Evolutionary conservation across 2,113 vertebrate species (phyloP).

Genomic region (Sinocyclocheilus grahami): DNA sequence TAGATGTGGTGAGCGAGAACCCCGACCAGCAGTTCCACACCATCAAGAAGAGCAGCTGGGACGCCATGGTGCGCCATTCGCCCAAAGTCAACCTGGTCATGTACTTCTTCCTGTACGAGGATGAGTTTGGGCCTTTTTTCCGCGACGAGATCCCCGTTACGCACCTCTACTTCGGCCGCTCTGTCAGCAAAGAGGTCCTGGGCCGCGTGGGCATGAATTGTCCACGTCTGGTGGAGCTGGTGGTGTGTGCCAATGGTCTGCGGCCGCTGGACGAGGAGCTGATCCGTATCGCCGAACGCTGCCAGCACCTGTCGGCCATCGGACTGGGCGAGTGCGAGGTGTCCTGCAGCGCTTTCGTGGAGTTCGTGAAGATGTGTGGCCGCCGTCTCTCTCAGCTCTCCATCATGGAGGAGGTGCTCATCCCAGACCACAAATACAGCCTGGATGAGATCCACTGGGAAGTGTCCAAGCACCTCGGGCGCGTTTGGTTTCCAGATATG

Average conservation of each 20-base stretch:
- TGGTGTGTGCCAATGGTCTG: constrained; percentile 56
- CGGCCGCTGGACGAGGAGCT: constrained; percentile 95
- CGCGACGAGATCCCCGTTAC: constrained; percentile 93
- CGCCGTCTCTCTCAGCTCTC: constrained; percentile 92
- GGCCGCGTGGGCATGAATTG: constrained; percentile 95
- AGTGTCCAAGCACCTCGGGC: constrained; percentile 95
- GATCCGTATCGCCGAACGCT: constrained; percentile 93
- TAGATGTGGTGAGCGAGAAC: constrained; percentile 95
- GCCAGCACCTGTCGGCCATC: constrained; percentile 91
- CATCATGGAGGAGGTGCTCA: constrained; percentile 97
- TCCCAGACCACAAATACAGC: constrained; percentile 93
- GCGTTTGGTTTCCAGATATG: constrained; percentile 72
- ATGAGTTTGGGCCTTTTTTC: constrained; percentile 93
- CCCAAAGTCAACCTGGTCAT: constrained; percentile 97
- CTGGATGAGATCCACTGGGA: constrained; percentile 98
- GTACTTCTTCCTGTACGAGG: constrained; percentile 98
- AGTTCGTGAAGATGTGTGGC: constrained; percentile 97
- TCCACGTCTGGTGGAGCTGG: constrained; percentile 92
- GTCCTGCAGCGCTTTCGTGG: constrained; percentile 96
- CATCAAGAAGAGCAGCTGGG: constrained; percentile 98
- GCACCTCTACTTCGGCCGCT: constrained; percentile 95
- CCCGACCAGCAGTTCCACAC: constrained; percentile 93
- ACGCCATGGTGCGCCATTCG: constrained; percentile 93
- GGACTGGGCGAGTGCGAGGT: constrained; percentile 97
- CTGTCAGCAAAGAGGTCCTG: constrained; percentile 94